Conservation (phyloP, 2,113 vertebrate species). For the Penelope pileata region DNA sequence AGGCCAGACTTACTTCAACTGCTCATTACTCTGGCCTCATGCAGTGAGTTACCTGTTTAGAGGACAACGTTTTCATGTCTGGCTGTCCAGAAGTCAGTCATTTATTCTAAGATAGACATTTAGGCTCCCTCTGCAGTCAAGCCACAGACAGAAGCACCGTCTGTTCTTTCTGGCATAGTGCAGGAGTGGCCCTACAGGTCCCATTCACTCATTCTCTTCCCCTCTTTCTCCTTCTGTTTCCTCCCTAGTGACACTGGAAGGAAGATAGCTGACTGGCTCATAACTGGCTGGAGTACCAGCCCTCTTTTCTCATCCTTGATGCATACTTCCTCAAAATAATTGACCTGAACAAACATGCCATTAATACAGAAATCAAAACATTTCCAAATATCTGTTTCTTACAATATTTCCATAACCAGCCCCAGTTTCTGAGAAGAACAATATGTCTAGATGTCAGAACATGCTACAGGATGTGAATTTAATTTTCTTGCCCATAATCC, state of each 20-base stretch:
- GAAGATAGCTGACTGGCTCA: not conserved
- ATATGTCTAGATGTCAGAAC: not conserved
- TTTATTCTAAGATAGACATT: not conserved
- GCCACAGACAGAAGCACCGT: not conserved
- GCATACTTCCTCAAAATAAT: not conserved
- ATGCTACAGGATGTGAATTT: not conserved
- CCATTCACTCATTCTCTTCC: not conserved
- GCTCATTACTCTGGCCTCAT: not conserved
- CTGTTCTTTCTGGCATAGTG: not conserved
- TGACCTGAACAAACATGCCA: not conserved
- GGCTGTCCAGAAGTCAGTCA: not conserved
- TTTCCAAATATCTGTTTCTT: not conserved
- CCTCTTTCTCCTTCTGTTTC: not conserved
- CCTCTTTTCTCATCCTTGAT: not conserved
- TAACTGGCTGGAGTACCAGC: too few species aligned
- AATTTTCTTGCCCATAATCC: not conserved
- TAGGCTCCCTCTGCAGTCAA: not conserved
- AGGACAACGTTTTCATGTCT: not conserved
- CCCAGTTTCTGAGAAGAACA: not conserved
- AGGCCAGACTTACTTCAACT: not conserved
- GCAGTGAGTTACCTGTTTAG: not conserved
- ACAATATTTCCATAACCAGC: not conserved
- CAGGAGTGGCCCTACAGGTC: rapidly evolving
- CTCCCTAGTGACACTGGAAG: not conserved
- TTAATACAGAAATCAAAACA: not conserved